phyloP scores from a whole-genome alignment of 2,797 vertebrate species.

The Leptatherina wallacei region DNA sequence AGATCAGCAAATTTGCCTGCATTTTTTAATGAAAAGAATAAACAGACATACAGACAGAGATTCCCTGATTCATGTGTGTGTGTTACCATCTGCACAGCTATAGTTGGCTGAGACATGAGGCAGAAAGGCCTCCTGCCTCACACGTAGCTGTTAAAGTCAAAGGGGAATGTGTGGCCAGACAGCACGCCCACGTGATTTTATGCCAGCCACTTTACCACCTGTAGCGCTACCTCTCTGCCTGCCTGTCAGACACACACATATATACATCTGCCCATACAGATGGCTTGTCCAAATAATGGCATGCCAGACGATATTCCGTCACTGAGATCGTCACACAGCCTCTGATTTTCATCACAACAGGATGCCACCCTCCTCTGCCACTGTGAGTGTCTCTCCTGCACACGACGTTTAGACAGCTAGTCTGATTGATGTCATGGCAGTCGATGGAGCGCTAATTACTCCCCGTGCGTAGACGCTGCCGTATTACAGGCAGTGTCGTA shows the following conservation, averaged over 20 bases:
- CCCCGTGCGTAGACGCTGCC: conserved; percentile 65
- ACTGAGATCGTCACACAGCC: conserved; percentile 23
- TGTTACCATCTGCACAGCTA: not conserved
- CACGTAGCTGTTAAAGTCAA: conserved; percentile 48
- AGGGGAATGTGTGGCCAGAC: conserved; percentile 46
- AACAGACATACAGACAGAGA: not conserved
- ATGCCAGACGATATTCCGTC: conserved; percentile 45
- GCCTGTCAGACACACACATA: conserved; percentile 14
- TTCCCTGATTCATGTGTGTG: not conserved
- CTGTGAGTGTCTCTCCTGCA: conserved; percentile 35
- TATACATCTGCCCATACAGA: conserved; percentile 9
- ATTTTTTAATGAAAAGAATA: not conserved
- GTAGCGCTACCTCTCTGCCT: conserved; percentile 32
- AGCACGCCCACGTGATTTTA: conserved; percentile 53
- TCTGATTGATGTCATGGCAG: conserved; percentile 83
- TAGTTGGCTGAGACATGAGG: conserved; percentile 39
- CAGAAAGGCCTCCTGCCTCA: conserved; percentile 34
- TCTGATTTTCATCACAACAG: conserved; percentile 44
- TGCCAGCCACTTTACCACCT: conserved; percentile 61
- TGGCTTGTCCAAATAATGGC: conserved; percentile 58
- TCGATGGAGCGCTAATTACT: conserved; percentile 83
- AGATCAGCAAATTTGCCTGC: too few species aligned
- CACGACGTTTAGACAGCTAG: conserved; percentile 70
- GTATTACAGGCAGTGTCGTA: conserved; percentile 69
- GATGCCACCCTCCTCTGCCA: conserved; percentile 53